These are phyloP conservation scores for Platysteira castanea DNA, from an alignment of 2,113 vertebrate species.

Conservation along the genomic window DNA sequence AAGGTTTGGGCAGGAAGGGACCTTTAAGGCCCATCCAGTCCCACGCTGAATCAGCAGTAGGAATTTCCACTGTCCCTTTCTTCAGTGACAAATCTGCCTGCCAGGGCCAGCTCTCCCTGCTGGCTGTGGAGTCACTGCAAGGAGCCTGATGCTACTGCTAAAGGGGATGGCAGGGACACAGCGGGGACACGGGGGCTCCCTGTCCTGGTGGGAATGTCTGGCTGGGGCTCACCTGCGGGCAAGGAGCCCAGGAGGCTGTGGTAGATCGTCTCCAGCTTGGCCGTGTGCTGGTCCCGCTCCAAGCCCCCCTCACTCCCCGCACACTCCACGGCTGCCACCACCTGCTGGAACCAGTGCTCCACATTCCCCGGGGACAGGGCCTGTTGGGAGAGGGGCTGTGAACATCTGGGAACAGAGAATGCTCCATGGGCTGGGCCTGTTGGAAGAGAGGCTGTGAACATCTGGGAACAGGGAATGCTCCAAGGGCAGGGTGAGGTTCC, in stretches of 20 bases:
- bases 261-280: slow-evolving; percentile 78
- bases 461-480: not conserved
- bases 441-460: fast-evolving
- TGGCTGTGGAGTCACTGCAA: not conserved
- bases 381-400: slow-evolving; percentile 48
- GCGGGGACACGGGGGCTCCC: not conserved
- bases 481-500: not conserved
- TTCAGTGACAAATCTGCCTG: not conserved
- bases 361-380: slow-evolving; percentile 60
- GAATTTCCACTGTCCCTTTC: not conserved
- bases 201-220: fast-evolving
- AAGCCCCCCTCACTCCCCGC: slow-evolving; percentile 28
- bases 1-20: not conserved
- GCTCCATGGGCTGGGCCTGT: slow-evolving; percentile 73
- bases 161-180: fast-evolving
- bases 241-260: slow-evolving; percentile 58
- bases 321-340: slow-evolving; percentile 77
- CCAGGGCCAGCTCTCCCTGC: not conserved
- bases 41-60: not conserved
- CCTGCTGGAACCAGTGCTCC: slow-evolving; percentile 83
- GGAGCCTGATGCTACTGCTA: not conserved
- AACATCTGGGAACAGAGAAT: not conserved
- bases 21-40: not conserved
- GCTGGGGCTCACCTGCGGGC: slow-evolving; percentile 54
- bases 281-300: slow-evolving; percentile 41